phyloP scores from a whole-genome alignment of 2,888 invertebrate genomes.

The Dicycla oo region DNA sequence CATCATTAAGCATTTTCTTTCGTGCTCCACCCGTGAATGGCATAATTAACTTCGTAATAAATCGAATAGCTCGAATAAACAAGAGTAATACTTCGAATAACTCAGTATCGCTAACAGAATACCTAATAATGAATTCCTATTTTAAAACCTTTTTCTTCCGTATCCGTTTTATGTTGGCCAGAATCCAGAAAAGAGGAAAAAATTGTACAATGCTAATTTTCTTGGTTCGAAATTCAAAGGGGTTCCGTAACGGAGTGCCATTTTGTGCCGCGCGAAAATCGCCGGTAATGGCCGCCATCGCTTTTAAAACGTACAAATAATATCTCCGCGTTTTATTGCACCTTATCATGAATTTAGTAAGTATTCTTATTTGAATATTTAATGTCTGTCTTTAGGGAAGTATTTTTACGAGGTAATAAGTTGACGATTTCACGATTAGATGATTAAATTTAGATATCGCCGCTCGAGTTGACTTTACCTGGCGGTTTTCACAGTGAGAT shows the following conservation, averaged over 20 bases:
- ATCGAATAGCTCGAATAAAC: neutral
- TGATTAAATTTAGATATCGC: neutral
- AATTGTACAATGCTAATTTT: conserved; percentile 65
- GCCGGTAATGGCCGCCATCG: conserved; percentile 60
- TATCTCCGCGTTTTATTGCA: conserved; percentile 34
- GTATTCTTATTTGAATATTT: conserved; percentile 44
- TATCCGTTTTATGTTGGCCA: conserved; percentile 6
- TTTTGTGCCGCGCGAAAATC: conserved; percentile 67
- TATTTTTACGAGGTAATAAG: conserved; percentile 40
- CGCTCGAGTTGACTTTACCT: neutral
- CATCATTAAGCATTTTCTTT: conserved; percentile 9
- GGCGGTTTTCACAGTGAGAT: no score
- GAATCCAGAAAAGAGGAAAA: conserved; percentile 19
- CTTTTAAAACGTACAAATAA: conserved; percentile 57
- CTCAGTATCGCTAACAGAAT: conserved; percentile 5
- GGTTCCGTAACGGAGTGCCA: conserved; percentile 53
- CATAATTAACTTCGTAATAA: conserved; percentile 9
- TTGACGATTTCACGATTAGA: conserved; percentile 17
- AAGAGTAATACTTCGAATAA: conserved; percentile 6
- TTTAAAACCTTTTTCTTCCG: conserved; percentile 9
- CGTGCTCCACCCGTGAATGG: neutral
- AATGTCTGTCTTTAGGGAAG: conserved; percentile 25
- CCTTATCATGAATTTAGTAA: conserved; percentile 51
- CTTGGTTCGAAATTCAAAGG: no score
- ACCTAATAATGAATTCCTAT: conserved; percentile 17